These are phyloP conservation scores for Brachyhypopomus occidentalis DNA, from an alignment of 2,113 vertebrate genomes.

Conservation along the genomic window DNA sequence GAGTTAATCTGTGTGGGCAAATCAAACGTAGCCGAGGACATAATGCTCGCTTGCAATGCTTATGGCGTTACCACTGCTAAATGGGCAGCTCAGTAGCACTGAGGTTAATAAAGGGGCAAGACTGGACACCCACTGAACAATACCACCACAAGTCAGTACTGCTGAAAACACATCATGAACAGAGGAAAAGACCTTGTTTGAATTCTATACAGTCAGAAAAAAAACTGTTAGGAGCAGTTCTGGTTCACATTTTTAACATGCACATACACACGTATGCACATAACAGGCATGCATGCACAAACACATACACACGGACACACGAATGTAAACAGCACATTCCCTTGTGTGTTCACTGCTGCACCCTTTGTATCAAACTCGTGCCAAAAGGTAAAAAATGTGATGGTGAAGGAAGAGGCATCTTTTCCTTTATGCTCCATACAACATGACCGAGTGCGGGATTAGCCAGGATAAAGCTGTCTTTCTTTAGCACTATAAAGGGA, in stretches of 20 bases:
- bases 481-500: background rate
- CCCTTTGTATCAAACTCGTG: background rate
- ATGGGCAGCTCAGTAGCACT: background rate
- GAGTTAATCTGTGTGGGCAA: too few relatives aligned
- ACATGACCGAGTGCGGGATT: slow-evolving; percentile 12
- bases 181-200: too few relatives aligned
- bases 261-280: too few relatives aligned
- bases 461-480: slow-evolving; percentile 15
- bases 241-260: too few relatives aligned
- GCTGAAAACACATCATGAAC: too few relatives aligned
- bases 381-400: background rate
- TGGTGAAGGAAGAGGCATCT: background rate
- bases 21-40: too few relatives aligned
- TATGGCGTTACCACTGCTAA: background rate
- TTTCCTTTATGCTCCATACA: slow-evolving; percentile 16
- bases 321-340: background rate
- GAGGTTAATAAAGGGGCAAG: background rate
- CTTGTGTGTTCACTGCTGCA: background rate
- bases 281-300: too few relatives aligned
- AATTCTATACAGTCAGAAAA: too few relatives aligned
- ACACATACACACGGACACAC: background rate
- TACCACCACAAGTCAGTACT: too few relatives aligned
- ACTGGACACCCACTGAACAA: too few relatives aligned
- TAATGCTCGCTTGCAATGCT: background rate
- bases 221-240: too few relatives aligned